Percentiles rank a stretch among this genome's conserved stretches.
These are phyloP conservation scores for Ecliptopera silaceata DNA, from an alignment of 2,888 invertebrate genomes.

Conservation along the genomic window DNA sequence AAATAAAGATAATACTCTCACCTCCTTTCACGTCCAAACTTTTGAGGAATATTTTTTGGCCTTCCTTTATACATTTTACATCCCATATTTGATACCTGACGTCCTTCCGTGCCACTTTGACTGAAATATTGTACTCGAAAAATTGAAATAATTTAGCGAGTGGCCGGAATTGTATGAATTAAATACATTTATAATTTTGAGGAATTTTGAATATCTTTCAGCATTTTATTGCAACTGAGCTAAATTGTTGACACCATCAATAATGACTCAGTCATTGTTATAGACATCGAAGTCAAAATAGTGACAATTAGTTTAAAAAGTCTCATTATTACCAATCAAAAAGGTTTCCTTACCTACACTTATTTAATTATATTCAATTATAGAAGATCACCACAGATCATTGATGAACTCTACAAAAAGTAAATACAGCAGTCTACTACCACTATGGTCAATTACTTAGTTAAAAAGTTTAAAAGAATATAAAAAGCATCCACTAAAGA, in stretches of 20 bases:
- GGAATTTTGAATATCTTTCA: conserved; percentile 38
- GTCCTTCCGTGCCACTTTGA: conserved; percentile 71
- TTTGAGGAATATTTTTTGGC: conserved; percentile 70
- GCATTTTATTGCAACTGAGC: conserved; percentile 12
- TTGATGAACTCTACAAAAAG: too few species aligned
- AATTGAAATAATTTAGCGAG: conserved; percentile 31
- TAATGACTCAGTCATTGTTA: background rate
- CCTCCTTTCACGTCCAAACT: conserved; percentile 70
- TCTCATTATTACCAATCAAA: too few species aligned
- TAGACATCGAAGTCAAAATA: background rate
- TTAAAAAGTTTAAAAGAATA: too few species aligned
- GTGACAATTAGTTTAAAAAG: background rate
- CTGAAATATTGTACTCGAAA: conserved; percentile 39
- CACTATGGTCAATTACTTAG: too few species aligned
- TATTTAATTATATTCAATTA: too few species aligned
- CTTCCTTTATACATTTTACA: conserved; percentile 66
- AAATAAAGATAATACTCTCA: conserved; percentile 39
- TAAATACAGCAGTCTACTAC: too few species aligned
- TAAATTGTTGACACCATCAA: conserved; percentile 6
- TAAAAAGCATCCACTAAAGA: too few species aligned
- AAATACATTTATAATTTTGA: conserved; percentile 17
- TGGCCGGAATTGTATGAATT: background rate
- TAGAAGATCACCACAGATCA: too few species aligned
- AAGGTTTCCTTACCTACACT: too few species aligned
- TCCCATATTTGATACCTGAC: conserved; percentile 73